These are phyloP conservation scores for Micropterix aruncella DNA, from an alignment of 2,888 invertebrate species.

Conservation along the genomic window DNA sequence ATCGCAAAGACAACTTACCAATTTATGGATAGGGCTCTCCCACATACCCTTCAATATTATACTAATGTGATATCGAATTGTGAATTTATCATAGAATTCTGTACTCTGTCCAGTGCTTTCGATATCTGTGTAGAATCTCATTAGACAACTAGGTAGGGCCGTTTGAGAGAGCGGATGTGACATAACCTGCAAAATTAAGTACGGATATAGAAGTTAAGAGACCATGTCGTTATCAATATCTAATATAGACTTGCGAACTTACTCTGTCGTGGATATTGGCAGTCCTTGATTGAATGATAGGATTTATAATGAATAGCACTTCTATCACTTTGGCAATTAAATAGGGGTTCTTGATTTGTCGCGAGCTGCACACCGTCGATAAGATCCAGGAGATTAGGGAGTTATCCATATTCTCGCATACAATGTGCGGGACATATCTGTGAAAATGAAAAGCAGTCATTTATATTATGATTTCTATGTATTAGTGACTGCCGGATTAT, in stretches of 20 bases:
- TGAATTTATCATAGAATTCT: conserved; percentile 99
- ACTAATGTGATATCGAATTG: conserved; percentile 96
- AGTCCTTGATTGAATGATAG: conserved; percentile 42
- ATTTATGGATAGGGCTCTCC: conserved; percentile 73
- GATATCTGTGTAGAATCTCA: conserved; percentile 98
- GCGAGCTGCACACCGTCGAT: conserved; percentile 78
- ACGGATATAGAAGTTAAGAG: not conserved
- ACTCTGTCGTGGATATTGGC: conserved; percentile 8
- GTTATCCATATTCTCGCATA: conserved; percentile 65
- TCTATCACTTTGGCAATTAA: conserved; percentile 93
- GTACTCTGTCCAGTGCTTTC: conserved; percentile 96
- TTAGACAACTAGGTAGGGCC: conserved; percentile 74
- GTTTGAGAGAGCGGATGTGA: conserved; percentile 74
- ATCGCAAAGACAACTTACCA: too few species aligned
- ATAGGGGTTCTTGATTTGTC: conserved; percentile 91
- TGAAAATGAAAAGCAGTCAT: too few species aligned
- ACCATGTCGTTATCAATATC: not conserved
- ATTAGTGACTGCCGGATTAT: too few species aligned
- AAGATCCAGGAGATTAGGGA: conserved; percentile 80
- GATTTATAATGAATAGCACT: conserved; percentile 68
- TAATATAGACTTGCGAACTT: too few species aligned
- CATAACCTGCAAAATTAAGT: conserved; percentile 42
- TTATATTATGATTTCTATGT: too few species aligned
- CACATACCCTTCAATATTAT: conserved; percentile 94
- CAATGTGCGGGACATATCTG: conserved; percentile 62